Conservation (phyloP, 1,140 invertebrate genomes). For the Lamellibrachia luymesi region DNA sequence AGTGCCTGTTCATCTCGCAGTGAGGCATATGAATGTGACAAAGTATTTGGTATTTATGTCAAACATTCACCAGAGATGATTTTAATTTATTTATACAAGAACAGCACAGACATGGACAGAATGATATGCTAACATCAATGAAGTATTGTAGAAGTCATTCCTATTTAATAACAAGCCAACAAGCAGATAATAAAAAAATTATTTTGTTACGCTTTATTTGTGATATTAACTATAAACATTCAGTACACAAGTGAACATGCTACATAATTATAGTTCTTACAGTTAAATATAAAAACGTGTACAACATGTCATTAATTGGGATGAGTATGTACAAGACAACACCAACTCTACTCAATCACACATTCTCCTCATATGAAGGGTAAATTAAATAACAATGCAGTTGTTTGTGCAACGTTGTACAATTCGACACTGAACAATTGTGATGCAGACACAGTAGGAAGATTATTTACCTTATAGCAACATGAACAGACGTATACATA, state of each 20-base stretch:
- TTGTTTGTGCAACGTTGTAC: not conserved
- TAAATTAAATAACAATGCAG: not conserved
- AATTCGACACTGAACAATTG: not conserved
- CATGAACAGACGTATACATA: too few relatives aligned
- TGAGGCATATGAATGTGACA: too few relatives aligned
- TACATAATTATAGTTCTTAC: not conserved
- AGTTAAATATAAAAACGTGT: not conserved
- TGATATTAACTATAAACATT: not conserved
- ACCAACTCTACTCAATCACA: not conserved
- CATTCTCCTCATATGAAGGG: not conserved
- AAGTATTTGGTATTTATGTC: too few relatives aligned
- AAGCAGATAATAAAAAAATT: not conserved
- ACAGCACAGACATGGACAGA: too few relatives aligned
- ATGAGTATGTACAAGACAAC: not conserved
- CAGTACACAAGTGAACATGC: not conserved
- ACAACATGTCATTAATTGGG: not conserved
- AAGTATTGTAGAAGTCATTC: not conserved
- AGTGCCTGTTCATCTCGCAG: too few relatives aligned
- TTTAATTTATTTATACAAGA: too few relatives aligned
- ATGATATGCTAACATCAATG: too few relatives aligned
- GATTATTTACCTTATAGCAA: too few relatives aligned
- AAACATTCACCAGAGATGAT: too few relatives aligned
- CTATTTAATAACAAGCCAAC: not conserved
- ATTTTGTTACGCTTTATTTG: not conserved
- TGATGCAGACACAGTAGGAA: not conserved